A percentile compares a stretch with the other conserved stretches of the same genome.
Evolutionary conservation across 2,797 vertebrate genomes (phyloP).

Genomic region (Holocentrus rufus): DNA sequence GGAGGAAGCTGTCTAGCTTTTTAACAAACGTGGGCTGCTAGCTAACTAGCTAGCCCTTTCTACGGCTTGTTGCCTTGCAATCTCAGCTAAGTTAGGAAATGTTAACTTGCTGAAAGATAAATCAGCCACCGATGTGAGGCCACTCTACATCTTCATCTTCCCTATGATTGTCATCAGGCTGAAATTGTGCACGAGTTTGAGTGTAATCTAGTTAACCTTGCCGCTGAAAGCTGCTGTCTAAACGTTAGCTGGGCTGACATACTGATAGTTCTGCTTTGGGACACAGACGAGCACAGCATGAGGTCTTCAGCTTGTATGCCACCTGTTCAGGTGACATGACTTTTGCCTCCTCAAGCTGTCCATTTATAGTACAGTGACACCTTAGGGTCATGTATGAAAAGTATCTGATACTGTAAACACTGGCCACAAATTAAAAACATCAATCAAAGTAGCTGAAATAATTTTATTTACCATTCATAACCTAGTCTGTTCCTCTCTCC

Average conservation of each 20-base stretch:
- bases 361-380: not conserved
- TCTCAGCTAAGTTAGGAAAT: not conserved
- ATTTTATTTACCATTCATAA: no score
- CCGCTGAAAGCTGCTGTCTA: no score
- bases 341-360: not conserved
- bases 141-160: not conserved
- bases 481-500: not conserved
- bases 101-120: slow-evolving; percentile 16
- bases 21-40: slow-evolving; percentile 25
- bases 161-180: not conserved
- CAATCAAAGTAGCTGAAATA: no score
- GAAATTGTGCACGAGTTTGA: not conserved
- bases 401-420: no score
- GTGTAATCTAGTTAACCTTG: no score
- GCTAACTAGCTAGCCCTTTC: slow-evolving; percentile 29
- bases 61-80: not conserved
- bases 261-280: not conserved
- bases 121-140: not conserved
- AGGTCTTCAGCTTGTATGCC: not conserved
- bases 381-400: no score
- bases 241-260: not conserved
- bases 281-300: not conserved
- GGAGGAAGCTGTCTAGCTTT: not conserved
- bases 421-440: no score
- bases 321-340: no score